Evolutionary conservation across 2,888 invertebrate species (phyloP).

Genomic region (Rhagonycha lutea): DNA sequence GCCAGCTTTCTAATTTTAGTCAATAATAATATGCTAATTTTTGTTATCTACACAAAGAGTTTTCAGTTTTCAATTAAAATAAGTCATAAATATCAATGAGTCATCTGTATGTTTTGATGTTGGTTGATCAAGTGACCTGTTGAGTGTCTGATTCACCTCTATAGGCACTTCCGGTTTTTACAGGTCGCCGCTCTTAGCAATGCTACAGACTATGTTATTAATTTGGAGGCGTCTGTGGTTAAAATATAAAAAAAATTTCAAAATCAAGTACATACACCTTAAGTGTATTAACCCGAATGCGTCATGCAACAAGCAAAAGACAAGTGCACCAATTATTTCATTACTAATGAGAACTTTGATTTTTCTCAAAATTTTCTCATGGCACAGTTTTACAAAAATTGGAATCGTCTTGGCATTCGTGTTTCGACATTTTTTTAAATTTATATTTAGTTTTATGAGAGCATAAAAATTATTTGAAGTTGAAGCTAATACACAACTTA

Average conservation of each 20-base stretch:
- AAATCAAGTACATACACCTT: slow-evolving; percentile 6
- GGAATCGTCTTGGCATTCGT: not conserved
- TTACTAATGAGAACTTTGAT: not conserved
- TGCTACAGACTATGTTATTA: slow-evolving; percentile 27
- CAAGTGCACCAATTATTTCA: not conserved
- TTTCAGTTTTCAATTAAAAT: slow-evolving; percentile 27
- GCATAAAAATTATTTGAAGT: not conserved
- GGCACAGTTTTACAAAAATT: not conserved
- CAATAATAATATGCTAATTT: not conserved
- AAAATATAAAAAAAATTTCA: slow-evolving; percentile 13
- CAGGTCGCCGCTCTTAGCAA: slow-evolving; percentile 34
- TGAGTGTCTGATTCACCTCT: slow-evolving; percentile 34
- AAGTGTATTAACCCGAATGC: slow-evolving; percentile 23
- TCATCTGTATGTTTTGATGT: slow-evolving; percentile 28
- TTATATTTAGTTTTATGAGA: not conserved
- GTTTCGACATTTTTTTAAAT: not conserved
- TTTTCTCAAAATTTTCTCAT: not conserved
- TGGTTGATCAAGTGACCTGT: slow-evolving; percentile 30
- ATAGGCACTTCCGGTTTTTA: slow-evolving; percentile 34
- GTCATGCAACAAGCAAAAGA: slow-evolving; percentile 9
- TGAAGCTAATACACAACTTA: not conserved
- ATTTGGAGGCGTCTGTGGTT: slow-evolving; percentile 30
- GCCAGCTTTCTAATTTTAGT: not conserved
- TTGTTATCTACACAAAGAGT: slow-evolving; percentile 7
- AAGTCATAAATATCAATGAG: slow-evolving; percentile 27